Evolutionary conservation across 2,888 invertebrate genomes (phyloP).

Genomic region (Erebia epiphron): DNA sequence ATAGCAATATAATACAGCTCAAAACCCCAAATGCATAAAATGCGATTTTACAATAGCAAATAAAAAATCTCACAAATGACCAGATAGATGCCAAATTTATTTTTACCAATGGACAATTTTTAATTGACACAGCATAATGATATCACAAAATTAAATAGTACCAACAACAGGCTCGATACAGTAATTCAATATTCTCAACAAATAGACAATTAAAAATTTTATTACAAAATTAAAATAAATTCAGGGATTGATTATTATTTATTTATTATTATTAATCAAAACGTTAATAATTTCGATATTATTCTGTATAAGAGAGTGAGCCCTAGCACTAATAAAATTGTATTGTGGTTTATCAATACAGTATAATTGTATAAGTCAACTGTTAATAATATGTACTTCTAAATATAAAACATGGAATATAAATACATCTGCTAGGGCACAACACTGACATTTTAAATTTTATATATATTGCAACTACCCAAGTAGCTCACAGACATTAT

Average conservation of each 20-base stretch:
- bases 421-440: slow-evolving; percentile 41
- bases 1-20: slow-evolving; percentile 56
- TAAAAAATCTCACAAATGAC: slow-evolving; percentile 73
- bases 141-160: slow-evolving; percentile 71
- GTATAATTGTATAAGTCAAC: slow-evolving; percentile 35
- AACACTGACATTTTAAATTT: slow-evolving; percentile 50
- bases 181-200: slow-evolving; percentile 41
- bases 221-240: slow-evolving; percentile 24
- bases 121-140: slow-evolving; percentile 78
- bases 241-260: slow-evolving; percentile 24
- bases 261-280: slow-evolving; percentile 2
- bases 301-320: slow-evolving; percentile 24
- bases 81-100: slow-evolving; percentile 70
- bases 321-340: slow-evolving; percentile 35
- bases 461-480: slow-evolving; percentile 77
- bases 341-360: slow-evolving; percentile 26
- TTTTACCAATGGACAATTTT: slow-evolving; percentile 70
- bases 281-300: slow-evolving; percentile 30
- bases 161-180: slow-evolving; percentile 50
- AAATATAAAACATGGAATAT: slow-evolving; percentile 36
- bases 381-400: slow-evolving; percentile 35
- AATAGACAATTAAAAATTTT: slow-evolving; percentile 19
- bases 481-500: slow-evolving; percentile 62
- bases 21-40: slow-evolving; percentile 69
- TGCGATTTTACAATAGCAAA: slow-evolving; percentile 74